Evolutionary conservation across 1,140 invertebrate genomes (phyloP).

Genomic region (Tetramorium alpestre): DNA sequence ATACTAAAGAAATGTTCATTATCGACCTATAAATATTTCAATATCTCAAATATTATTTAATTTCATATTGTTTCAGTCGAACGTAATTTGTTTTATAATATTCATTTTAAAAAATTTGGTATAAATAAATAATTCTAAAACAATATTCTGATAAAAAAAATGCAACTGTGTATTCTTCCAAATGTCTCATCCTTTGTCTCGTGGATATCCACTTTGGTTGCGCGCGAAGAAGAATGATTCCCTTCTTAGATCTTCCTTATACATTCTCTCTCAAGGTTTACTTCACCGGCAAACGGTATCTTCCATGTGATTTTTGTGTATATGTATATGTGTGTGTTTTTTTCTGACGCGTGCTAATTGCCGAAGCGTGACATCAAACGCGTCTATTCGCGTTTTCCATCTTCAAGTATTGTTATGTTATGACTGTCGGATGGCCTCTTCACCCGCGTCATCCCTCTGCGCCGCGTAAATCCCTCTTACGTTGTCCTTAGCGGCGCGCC

Average conservation of each 20-base stretch:
- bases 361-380: background rate
- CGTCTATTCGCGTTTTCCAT: background rate
- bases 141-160: background rate
- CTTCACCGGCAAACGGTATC: background rate
- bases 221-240: background rate
- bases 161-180: background rate
- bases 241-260: background rate
- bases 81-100: background rate
- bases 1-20: background rate
- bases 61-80: background rate
- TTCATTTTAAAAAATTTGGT: too few species aligned
- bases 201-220: too few species aligned
- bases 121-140: background rate
- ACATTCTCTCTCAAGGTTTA: background rate
- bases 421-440: constrained; percentile 69
- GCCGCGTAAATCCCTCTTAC: background rate
- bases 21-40: background rate
- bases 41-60: background rate
- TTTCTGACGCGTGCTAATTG: constrained; percentile 12
- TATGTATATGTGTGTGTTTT: background rate
- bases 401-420: constrained; percentile 51
- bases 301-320: constrained; percentile 6
- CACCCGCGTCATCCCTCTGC: constrained; percentile 30
- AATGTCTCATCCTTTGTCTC: background rate
- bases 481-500: background rate